Conservation (phyloP, 2,797 vertebrate genomes). For the Tapirus indicus region DNA sequence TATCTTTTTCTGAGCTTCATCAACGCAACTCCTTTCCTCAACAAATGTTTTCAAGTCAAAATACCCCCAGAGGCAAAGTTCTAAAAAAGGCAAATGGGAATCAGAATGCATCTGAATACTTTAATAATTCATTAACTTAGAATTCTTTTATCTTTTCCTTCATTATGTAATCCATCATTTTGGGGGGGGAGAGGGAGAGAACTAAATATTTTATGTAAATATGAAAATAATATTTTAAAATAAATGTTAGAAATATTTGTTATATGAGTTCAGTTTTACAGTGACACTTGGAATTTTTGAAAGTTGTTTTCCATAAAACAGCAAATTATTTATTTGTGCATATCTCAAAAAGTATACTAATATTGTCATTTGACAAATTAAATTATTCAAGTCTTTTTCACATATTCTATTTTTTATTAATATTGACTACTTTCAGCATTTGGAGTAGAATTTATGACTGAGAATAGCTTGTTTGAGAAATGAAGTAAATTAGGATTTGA, state of each 20-base stretch:
- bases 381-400: not conserved
- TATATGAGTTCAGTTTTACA: not conserved
- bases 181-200: not conserved
- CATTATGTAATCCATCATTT: not conserved
- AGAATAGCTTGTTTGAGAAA: not conserved
- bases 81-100: constrained; percentile 12
- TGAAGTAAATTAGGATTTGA: not conserved
- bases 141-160: constrained; percentile 4
- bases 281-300: not conserved
- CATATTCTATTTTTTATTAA: not conserved
- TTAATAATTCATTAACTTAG: constrained; percentile 60
- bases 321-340: not conserved
- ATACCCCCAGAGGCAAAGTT: constrained; percentile 23
- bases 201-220: constrained; percentile 5
- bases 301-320: not conserved
- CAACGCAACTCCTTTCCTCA: not conserved
- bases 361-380: not conserved
- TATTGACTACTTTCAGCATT: not conserved
- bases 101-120: constrained; percentile 32
- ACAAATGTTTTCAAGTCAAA: constrained; percentile 60
- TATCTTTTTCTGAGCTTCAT: not conserved
- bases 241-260: not conserved
- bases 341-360: constrained; percentile 3
- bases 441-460: not conserved
- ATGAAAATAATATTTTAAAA: constrained; percentile 28